A percentile compares a stretch with the other conserved stretches of the same genome.
These are phyloP conservation scores for Grus americana DNA, from an alignment of 2,113 vertebrate genomes.

Conservation along the genomic window DNA sequence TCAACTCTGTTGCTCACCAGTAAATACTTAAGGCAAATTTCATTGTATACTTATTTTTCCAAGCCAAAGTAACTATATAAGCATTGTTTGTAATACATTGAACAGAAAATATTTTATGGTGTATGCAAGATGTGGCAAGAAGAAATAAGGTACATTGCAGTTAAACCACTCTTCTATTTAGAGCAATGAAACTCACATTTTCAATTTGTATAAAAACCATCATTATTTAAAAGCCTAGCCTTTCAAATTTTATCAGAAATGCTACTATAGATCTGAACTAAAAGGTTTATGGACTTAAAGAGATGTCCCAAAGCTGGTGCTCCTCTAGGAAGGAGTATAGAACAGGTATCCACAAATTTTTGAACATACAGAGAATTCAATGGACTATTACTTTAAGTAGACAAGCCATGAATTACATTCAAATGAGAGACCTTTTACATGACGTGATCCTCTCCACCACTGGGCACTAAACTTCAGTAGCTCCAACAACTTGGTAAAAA, in stretches of 20 bases:
- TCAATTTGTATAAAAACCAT: neutral
- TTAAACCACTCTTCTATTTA: neutral
- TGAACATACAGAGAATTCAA: neutral
- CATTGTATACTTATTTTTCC: neutral
- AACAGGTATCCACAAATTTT: neutral
- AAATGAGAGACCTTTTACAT: neutral
- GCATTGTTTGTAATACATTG: neutral
- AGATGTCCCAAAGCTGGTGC: neutral
- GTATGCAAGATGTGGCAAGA: neutral
- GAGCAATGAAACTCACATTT: neutral
- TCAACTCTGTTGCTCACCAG: neutral
- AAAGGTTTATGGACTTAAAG: neutral
- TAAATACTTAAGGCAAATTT: constrained; percentile 21
- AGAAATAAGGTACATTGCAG: neutral
- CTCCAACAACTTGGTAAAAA: neutral
- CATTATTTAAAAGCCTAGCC: neutral
- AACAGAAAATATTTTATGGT: neutral
- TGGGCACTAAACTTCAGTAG: neutral
- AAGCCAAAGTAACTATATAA: neutral
- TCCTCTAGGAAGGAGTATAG: neutral
- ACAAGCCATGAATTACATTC: neutral
- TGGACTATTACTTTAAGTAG: neutral
- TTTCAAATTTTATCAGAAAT: neutral
- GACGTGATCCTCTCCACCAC: neutral
- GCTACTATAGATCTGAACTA: neutral